A percentile compares a stretch with the other conserved stretches of the same genome.
Evolutionary conservation across 2,113 vertebrate species (phyloP).

Genomic region (Neopipo cinnamomea): DNA sequence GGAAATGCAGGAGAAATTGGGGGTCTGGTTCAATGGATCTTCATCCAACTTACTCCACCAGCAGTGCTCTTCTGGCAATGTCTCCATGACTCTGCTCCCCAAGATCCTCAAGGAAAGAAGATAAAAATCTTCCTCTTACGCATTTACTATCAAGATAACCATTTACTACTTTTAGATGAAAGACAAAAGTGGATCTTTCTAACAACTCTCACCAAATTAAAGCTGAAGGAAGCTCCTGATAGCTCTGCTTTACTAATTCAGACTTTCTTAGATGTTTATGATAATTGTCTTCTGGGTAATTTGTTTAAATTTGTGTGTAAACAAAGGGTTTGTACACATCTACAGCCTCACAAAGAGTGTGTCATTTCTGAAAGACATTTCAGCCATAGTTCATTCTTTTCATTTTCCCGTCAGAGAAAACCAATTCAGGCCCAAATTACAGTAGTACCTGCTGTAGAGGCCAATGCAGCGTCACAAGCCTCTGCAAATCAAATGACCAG

Average conservation of each 20-base stretch:
- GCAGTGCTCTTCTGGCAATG: background rate
- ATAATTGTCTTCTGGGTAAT: conserved; percentile 22
- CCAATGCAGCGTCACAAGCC: background rate
- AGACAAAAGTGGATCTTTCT: conserved; percentile 7
- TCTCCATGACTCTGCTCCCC: background rate
- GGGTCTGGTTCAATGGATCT: background rate
- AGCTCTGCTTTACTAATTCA: conserved; percentile 14
- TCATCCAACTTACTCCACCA: background rate
- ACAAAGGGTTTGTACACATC: conserved; percentile 33
- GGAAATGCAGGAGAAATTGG: background rate
- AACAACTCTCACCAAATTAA: background rate
- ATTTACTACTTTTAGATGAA: background rate
- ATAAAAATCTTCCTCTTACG: conserved; percentile 1
- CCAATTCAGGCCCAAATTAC: background rate
- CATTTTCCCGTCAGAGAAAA: background rate
- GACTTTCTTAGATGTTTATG: conserved; percentile 6
- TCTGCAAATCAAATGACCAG: background rate
- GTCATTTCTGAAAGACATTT: background rate
- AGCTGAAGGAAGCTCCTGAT: conserved; percentile 12
- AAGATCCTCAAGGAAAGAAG: background rate
- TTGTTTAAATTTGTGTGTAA: conserved; percentile 57
- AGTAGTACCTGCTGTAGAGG: background rate
- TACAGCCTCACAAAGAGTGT: background rate
- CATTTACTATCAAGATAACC: conserved; percentile 28
- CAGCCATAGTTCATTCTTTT: background rate